phyloP scores from a whole-genome alignment of 1,140 invertebrate genomes.

The Bombus affinis region DNA sequence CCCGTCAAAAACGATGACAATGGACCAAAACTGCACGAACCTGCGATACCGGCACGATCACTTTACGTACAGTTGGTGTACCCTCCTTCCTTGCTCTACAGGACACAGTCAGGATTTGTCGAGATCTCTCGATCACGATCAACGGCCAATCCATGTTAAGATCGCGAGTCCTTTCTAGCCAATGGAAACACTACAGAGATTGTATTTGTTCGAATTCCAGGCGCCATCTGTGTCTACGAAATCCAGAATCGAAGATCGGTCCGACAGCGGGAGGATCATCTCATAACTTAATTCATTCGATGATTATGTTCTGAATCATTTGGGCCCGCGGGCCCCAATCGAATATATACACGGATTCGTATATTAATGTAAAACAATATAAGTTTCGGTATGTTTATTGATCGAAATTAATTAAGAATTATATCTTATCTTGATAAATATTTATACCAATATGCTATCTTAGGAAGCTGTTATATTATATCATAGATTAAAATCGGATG shows the following conservation, averaged over 20 bases:
- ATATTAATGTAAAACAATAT: background rate
- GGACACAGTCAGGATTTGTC: conserved; percentile 19
- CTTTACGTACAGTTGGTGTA: background rate
- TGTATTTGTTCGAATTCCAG: background rate
- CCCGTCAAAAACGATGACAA: conserved; percentile 40
- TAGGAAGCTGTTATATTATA: background rate
- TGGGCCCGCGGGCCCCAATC: conserved; percentile 9
- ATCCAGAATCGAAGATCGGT: background rate
- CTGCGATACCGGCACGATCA: conserved; percentile 34
- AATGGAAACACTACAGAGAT: background rate
- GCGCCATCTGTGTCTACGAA: conserved; percentile 29
- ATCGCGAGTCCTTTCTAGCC: background rate
- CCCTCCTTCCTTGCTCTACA: background rate
- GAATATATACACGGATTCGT: background rate
- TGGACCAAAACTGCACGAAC: conserved; percentile 31
- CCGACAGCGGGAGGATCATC: background rate
- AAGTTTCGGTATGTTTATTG: background rate
- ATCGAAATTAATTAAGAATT: background rate
- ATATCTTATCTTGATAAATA: background rate
- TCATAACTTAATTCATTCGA: background rate
- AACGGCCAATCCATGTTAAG: conserved; percentile 14
- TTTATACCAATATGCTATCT: background rate
- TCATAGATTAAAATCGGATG: background rate
- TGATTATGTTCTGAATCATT: background rate
- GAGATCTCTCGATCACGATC: conserved; percentile 34